Evolutionary conservation across 1,140 invertebrate genomes (phyloP).

Genomic region (Metopolophium dirhodum): DNA sequence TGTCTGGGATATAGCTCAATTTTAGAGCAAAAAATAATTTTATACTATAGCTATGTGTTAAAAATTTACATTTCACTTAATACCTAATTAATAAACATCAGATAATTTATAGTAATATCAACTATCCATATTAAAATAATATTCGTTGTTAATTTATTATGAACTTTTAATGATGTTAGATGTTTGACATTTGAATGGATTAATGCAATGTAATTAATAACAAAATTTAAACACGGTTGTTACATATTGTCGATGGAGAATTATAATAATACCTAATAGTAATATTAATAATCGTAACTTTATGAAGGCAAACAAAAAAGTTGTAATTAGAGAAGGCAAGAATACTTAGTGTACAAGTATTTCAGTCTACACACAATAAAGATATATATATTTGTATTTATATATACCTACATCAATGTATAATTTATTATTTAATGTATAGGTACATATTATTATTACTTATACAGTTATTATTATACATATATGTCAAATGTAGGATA

Average conservation of each 20-base stretch:
- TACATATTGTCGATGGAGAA: no score
- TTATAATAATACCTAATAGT: neutral
- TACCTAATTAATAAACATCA: no score
- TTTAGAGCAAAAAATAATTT: no score
- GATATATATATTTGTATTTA: neutral
- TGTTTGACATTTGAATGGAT: neutral
- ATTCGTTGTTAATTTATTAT: neutral
- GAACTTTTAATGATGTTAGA: neutral
- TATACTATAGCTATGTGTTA: no score
- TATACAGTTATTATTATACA: neutral
- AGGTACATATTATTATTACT: neutral
- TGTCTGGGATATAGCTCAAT: no score
- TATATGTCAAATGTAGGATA: neutral
- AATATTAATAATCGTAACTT: neutral
- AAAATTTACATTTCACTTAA: no score
- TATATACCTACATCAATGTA: neutral
- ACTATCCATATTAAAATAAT: no score
- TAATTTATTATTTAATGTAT: slow-evolving; percentile 11
- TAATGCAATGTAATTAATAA: neutral
- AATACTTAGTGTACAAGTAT: neutral
- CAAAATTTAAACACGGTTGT: neutral
- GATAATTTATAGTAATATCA: no score
- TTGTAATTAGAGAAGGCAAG: neutral
- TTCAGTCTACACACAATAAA: neutral
- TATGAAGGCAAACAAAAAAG: neutral